Base-by-base conservation (phyloP, 2,888 invertebrate genomes). In the Trachelus troglodyta region DNA sequence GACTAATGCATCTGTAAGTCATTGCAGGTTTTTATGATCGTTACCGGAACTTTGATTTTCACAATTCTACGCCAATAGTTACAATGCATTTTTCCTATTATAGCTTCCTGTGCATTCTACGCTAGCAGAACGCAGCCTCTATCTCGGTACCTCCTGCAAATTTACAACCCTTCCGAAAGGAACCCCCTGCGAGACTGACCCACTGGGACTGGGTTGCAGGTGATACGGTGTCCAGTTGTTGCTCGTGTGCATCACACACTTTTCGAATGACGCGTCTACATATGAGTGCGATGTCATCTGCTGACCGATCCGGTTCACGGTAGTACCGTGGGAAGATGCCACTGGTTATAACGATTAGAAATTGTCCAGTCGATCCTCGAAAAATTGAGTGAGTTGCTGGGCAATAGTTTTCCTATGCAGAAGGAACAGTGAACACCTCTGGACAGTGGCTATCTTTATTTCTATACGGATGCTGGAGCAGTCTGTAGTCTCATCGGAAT, bases 301-400 rank as follows among this genome's bases (percentile, higher is more conserved):
- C 86, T 86, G 88, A 89, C 90, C 90, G 87, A 90, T 89, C 87
- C 85, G 79, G 83, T 84, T 84, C 80, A 81, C 82, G 81, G 86
- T 83, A 85, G 85, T 87, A 90, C 90, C 90, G 90, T 90, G 90
- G 89, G 90, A 90, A 90, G 90, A 86, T 77, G 77, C 77, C 80
- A 82, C 84, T 79, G 83, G 83, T 84, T 83, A 69, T 75, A 74
- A 75, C 75, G 82, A 81, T 79, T 56, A 78, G 75, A 77, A 80
- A 76, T 30, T 76, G 76, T 75, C 76, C 74, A 71, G 34, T 77
- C 69, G 74, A 71, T 75, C 68, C 76, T 74, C 37, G n/a, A 34
- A 74, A 69, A 77, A 75, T 71, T 71, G 31, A 11, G 15, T 9
- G 71, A 12, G 71, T 31, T 15, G 6, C 4, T 34, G 71, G 71